Base-by-base conservation (phyloP, 2,888 invertebrate genomes). In the Globia sparganii region DNA sequence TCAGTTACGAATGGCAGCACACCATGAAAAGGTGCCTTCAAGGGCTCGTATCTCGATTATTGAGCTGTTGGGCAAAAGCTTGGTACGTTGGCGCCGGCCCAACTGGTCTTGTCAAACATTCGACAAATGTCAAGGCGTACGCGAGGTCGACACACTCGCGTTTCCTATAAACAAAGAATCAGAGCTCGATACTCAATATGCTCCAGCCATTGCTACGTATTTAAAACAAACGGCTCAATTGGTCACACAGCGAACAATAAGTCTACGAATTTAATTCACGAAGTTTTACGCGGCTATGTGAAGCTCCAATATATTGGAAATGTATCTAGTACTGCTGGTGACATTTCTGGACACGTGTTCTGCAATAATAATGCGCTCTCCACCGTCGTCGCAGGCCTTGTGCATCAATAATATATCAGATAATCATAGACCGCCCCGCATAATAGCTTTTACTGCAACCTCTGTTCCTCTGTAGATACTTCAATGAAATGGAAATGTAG, bases 121-220 rank as follows among this genome's bases (percentile, higher is more conserved):
- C 84, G 83, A 87, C 91, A 91, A 91, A 92, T 90, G 89, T 91
- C 90, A 92, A 91, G 90, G 91, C 88, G 84, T 74, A 77, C 80
- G 80, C 90, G 89, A 91, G 90, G 90, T 90, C 90, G 88, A 86
- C 91, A 89, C 90, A 89, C 89, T 83, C 90, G 87, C 77, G 82
- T 78, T 90, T 87, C 88, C 88, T 86, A 81, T 86, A 84, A 91
- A 90, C 90, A 90, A 91, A 91, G 86, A 90, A 87, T 87, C 82
- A 72, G 62, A 81, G 76, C 86, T 86, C 77, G 83, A 81, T 82
- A 87, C 85, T 85, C 34, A 83, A 80, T 84, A 87, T 77, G 77
- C 73, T 77, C 66, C 58, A 73, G 70, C 81, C 77, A 83, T 15
- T 13, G 68, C 62, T 64, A 77, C 67, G 72, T 83, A 77, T 37